A percentile compares a stretch with the other conserved stretches of the same genome.
These are phyloP conservation scores for Colletes collaris DNA, from an alignment of 2,888 invertebrate species.

Conservation along the genomic window DNA sequence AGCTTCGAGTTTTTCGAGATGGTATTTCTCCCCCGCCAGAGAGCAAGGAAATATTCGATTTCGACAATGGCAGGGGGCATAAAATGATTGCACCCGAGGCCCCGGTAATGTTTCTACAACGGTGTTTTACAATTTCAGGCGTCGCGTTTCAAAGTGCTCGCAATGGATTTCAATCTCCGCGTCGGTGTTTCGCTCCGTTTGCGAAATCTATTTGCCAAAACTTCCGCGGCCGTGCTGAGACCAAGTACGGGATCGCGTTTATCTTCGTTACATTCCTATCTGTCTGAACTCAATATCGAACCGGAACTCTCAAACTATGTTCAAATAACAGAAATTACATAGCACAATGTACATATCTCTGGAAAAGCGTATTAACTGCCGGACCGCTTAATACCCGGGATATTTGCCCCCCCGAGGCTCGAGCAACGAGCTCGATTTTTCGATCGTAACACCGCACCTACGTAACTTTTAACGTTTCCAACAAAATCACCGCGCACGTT, in stretches of 20 bases:
- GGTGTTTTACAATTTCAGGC: not conserved
- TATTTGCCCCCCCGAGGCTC: no score
- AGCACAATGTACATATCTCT: not conserved
- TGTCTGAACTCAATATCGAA: constrained; percentile 16
- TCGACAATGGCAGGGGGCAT: not conserved
- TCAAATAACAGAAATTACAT: constrained; percentile 17
- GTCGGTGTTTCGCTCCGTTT: not conserved
- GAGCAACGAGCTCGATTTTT: no score
- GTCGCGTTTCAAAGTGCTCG: constrained; percentile 5
- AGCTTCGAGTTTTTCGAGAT: no score
- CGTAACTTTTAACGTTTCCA: not conserved
- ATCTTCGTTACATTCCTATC: not conserved
- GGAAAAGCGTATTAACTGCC: not conserved
- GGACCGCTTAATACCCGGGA: not conserved
- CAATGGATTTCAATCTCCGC: constrained; percentile 3
- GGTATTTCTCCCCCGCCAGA: not conserved
- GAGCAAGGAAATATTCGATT: constrained; percentile 11
- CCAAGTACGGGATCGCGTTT: constrained; percentile 24
- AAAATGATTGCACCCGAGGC: not conserved
- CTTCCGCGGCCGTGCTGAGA: constrained; percentile 12
- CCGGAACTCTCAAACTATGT: not conserved
- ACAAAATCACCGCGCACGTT: constrained; percentile 8
- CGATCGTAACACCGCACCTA: not conserved
- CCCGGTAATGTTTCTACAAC: not conserved
- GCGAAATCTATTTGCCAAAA: constrained; percentile 22